Percentiles rank a stretch among this genome's conserved stretches.
These are phyloP conservation scores for Endotricha flammealis DNA, from an alignment of 2,888 invertebrate species.

Conservation along the genomic window DNA sequence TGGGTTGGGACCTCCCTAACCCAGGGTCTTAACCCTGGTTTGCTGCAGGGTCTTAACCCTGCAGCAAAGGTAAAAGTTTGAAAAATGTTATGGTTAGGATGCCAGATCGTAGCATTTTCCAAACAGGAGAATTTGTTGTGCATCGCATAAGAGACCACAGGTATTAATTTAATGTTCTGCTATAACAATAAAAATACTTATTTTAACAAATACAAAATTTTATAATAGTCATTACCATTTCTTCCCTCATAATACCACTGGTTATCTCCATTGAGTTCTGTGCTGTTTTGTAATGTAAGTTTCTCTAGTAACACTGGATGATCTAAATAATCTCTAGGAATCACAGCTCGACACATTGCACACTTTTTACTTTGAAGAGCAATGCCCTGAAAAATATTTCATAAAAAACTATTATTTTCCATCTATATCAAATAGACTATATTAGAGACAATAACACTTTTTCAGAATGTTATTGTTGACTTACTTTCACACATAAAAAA, in stretches of 20 bases:
- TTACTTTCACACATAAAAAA: conserved; percentile 93
- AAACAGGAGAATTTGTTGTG: too few relatives aligned
- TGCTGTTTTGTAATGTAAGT: conserved; percentile 26
- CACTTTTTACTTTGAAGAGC: conserved; percentile 91
- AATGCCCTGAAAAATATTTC: conserved; percentile 80
- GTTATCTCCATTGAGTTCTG: conserved; percentile 80
- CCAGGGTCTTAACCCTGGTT: too few relatives aligned
- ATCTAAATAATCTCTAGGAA: conserved; percentile 92
- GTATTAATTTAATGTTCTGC: too few relatives aligned
- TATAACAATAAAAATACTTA: too few relatives aligned
- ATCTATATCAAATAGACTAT: too few relatives aligned
- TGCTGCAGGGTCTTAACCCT: too few relatives aligned
- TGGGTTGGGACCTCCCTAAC: too few relatives aligned
- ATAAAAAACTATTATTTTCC: too few relatives aligned
- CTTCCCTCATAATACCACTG: conserved; percentile 98
- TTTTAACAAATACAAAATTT: not conserved
- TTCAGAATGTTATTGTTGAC: conserved; percentile 18
- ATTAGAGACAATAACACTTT: conserved; percentile 4
- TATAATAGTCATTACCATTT: conserved; percentile 81
- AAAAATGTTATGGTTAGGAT: too few relatives aligned
- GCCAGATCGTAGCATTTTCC: too few relatives aligned
- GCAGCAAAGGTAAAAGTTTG: too few relatives aligned
- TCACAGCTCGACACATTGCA: conserved; percentile 94
- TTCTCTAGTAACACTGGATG: conserved; percentile 86
- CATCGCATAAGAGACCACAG: too few relatives aligned